Base-by-base conservation (phyloP, 2,797 vertebrate genomes). In the Pempheris klunzingeri region DNA sequence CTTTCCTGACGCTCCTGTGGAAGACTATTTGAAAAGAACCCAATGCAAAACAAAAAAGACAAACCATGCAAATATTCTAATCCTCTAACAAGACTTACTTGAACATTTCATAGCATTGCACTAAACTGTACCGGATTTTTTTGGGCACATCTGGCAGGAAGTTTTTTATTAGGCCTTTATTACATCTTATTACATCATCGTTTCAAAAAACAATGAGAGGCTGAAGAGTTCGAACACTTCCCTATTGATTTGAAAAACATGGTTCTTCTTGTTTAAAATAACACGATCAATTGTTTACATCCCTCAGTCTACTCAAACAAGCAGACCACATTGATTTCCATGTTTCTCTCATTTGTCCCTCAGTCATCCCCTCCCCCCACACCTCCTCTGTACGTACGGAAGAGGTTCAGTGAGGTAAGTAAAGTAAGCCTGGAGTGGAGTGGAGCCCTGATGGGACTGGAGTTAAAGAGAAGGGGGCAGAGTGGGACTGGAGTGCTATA, bases 381-480 rank as follows among this genome's bases (percentile, higher is more conserved):
- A 30, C 17, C 43, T 64, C 18, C 20, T 11, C n/a, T 28, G n/a
- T 20, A 46, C 26, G 7, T 22, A 36, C 72, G 68, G 39, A 74
- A 78, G 50, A 61, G 38, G 43, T 58, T 78, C 43, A 69, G 57
- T 7, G 5, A 24, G 58, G 36, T 61, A 36, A 85, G 69, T 61
- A 39, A 53, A 58, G 36, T n/a, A n/a, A n/a, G n/a, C n/a, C n/a
- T n/a, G 53, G 64, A 55, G 71, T 50, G 76, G 34, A 74, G 74
- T 36, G 71, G n/a, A 44, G 24, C 38, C 0, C 18, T 60, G 72
- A 82, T 81, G 79, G 59, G 44, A 71, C 39, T 86, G 38, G 85
- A 81, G 80, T 84, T 85, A 75, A 76, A 28, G 80, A 70, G 65
- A 54, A 71, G 60, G 74, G 68, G 65, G 46, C 68, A 53, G 80